A percentile compares a stretch with the other conserved stretches of the same genome.
phyloP scores from a whole-genome alignment of 1,140 invertebrate species.

The Diabrotica virgifera region DNA sequence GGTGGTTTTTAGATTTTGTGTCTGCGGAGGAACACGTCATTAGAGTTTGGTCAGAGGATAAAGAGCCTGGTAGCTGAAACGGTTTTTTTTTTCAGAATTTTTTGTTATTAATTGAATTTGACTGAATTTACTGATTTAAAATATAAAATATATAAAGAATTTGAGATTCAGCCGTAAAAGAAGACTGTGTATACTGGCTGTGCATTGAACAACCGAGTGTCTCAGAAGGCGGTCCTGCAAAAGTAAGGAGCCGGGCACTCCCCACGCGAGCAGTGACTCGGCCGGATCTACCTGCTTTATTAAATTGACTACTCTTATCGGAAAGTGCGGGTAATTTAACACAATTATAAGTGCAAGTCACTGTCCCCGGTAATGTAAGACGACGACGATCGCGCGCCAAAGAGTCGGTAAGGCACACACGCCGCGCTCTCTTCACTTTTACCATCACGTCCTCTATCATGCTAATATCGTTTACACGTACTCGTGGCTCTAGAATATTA shows the following conservation, averaged over 20 bases:
- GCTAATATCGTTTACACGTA: conserved; percentile 24
- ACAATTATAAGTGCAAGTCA: conserved; percentile 44
- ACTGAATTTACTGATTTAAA: no score
- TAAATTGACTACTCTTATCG: conserved; percentile 26
- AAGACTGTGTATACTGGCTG: no score
- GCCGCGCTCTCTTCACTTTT: conserved; percentile 1
- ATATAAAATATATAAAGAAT: no score
- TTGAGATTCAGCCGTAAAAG: no score
- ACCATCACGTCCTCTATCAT: conserved; percentile 7
- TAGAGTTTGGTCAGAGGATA: no score
- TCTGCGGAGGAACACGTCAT: no score
- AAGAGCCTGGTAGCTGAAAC: no score
- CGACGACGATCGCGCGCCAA: conserved; percentile 12
- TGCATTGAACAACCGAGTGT: no score
- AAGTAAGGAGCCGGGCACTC: conserved; percentile 7
- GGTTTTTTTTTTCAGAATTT: no score
- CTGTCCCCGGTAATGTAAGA: conserved; percentile 23
- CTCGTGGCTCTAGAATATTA: conserved; percentile 15
- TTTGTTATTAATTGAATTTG: no score
- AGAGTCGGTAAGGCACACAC: conserved; percentile 21
- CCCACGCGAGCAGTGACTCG: conserved; percentile 3
- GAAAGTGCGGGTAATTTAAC: conserved; percentile 39
- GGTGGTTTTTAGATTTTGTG: no score
- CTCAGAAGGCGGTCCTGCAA: neutral
- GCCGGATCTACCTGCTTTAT: conserved; percentile 11